A percentile compares a stretch with the other conserved stretches of the same genome.
Conservation (phyloP, 37 sponge, comb jelly and placozoan species). For the Haliclona indistincta region DNA sequence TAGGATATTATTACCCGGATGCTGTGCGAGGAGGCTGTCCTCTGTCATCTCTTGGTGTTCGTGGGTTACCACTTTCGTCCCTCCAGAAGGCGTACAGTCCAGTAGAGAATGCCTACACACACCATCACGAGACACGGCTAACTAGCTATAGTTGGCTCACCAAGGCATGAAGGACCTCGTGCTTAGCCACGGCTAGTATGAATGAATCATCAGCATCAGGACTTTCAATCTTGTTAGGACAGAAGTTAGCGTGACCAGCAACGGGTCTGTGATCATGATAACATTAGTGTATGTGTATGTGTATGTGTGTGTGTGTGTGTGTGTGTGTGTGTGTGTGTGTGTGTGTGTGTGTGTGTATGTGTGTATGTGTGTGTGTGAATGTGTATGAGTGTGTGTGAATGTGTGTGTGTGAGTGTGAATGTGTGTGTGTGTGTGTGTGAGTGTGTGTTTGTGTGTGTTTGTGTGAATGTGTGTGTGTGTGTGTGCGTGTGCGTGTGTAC, state of each 20-base stretch:
- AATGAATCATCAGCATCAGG: slow-evolving; percentile 3
- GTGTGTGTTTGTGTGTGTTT: slow-evolving; percentile 15
- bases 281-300: slow-evolving; percentile 2
- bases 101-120: background rate
- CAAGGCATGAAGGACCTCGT: slow-evolving; percentile 84
- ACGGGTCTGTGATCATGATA: slow-evolving; percentile 64
- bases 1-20: too few species aligned
- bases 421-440: slow-evolving; percentile 31
- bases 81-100: slow-evolving; percentile 77
- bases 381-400: slow-evolving; percentile 14
- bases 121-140: background rate
- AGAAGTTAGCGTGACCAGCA: slow-evolving; percentile 81
- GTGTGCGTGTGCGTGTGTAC: background rate
- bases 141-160: slow-evolving; percentile 13
- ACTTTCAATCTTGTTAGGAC: slow-evolving; percentile 32
- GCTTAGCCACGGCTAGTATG: slow-evolving; percentile 58
- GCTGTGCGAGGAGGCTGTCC: slow-evolving; percentile 40
- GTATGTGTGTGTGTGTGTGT: slow-evolving; percentile 52
- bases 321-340: slow-evolving; percentile 51
- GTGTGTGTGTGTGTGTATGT: slow-evolving; percentile 39
- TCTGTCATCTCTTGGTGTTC: slow-evolving; percentile 57
- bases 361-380: slow-evolving; percentile 2
- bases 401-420: slow-evolving; percentile 20
- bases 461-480: background rate
- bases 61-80: slow-evolving; percentile 56